Evolutionary conservation across 2,113 vertebrate genomes (phyloP), one percentile per base, ranked within the genome.

Genomic region (Phrynosoma blainvillii): DNA sequence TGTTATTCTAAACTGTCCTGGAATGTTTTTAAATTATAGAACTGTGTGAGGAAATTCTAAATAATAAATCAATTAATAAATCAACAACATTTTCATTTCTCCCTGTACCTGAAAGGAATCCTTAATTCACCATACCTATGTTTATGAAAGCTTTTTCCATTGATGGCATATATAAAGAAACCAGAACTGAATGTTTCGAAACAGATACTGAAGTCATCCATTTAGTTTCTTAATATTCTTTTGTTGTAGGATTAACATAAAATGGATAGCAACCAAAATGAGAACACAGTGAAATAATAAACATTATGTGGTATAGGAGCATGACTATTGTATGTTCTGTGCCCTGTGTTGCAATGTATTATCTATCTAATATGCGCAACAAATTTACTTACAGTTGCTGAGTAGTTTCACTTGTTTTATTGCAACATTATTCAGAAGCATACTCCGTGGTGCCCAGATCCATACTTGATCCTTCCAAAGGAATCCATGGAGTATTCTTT

Each of bases 201-300:
- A 90, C 66, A 93, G 52, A 47, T 87, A 25, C 77, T 87, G 90
- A 90, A 94, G 40, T 84, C 66, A 68, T 70, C 47, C 76, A 80
- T 83, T 36, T 78, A 82, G 62, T 85, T 94, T 90, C 87, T 91
- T 89, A 89, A 90, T 75, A 40, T 65, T 56, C 86, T 94, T 93
- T 87, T 89, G 52, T 76, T 84, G 76, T 74, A 76, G 83, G 81
- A 93, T 85, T 93, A 91, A 68, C 85, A 92, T 92, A 91, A 94
- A 94, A 93, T 93, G 88, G 90, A 56, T 14, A 83, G 21, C 82
- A 71, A 76, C 89, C 89, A 89, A 93, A 95, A 93, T 89, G 91
- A 81, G n/a, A 8, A 0, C 70, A 82, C 85, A 94, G 77, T 87
- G 52, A 87, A 91, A 92, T 88, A 92, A 92, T 85, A 88, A 90